phyloP scores from a whole-genome alignment of 2,797 vertebrate genomes.

The Falco naumanni region DNA sequence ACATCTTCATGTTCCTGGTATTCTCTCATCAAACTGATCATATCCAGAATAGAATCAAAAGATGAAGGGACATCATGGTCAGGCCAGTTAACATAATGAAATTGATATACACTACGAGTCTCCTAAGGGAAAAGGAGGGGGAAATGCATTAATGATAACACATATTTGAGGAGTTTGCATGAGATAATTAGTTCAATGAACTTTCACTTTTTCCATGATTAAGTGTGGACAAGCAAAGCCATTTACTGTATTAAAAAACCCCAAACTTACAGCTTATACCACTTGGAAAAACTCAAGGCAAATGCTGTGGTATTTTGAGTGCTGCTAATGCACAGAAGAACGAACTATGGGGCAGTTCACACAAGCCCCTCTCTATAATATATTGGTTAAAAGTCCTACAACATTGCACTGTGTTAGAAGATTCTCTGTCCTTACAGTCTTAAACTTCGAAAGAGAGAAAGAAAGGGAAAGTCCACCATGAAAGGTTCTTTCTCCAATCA shows the following conservation, averaged over 20 bases:
- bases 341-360: not conserved
- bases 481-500: not conserved
- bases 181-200: not conserved
- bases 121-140: conserved; percentile 78
- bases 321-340: not conserved
- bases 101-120: conserved; percentile 91
- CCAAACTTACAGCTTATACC: not conserved
- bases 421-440: not conserved
- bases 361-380: not conserved
- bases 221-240: not conserved
- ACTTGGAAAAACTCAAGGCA: not conserved
- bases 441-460: not conserved
- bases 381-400: not conserved
- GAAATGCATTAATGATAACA: conserved; percentile 3
- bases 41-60: conserved; percentile 98
- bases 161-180: not conserved
- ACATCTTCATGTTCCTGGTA: conserved; percentile 94
- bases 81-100: conserved; percentile 99
- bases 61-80: conserved; percentile 98
- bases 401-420: not conserved
- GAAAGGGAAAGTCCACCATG: not conserved
- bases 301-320: not conserved
- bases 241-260: not conserved
- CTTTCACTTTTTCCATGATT: not conserved
- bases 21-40: conserved; percentile 97